Evolutionary conservation across 1,140 invertebrate species (phyloP).

Genomic region (Brachionus plicatilis): DNA sequence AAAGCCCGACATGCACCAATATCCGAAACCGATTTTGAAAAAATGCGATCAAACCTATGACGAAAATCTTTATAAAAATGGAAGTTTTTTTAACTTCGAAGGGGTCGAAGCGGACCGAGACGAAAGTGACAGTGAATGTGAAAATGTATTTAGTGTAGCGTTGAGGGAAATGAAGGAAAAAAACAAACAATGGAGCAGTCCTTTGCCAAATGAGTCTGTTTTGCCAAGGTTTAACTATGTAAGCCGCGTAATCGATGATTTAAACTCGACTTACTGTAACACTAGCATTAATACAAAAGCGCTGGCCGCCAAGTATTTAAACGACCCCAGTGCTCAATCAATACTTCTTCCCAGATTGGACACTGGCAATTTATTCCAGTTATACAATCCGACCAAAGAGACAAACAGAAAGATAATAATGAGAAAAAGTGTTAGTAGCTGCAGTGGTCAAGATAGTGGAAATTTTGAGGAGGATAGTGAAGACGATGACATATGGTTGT

Average conservation of each 20-base stretch:
- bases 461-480: conserved; percentile 9
- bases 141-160: background rate
- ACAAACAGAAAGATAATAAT: background rate
- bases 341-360: background rate
- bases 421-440: conserved; percentile 13
- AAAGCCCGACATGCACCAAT: background rate
- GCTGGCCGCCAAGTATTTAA: background rate
- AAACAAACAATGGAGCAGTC: background rate
- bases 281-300: conserved; percentile 6
- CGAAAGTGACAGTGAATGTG: background rate
- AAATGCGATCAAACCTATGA: conserved; percentile 4
- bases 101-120: background rate
- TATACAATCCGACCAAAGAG: background rate
- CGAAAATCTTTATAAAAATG: conserved; percentile 16
- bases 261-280: background rate
- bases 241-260: background rate
- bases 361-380: background rate
- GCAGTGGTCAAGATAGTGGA: conserved; percentile 21
- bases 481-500: conserved; percentile 13
- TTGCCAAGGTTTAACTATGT: background rate
- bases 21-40: conserved; percentile 9
- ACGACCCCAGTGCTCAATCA: background rate
- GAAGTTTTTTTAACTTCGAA: conserved; percentile 7
- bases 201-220: background rate
- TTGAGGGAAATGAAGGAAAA: background rate